These are phyloP conservation scores for Prionailurus viverrinus DNA, from an alignment of 2,113 vertebrate genomes.

Conservation along the genomic window DNA sequence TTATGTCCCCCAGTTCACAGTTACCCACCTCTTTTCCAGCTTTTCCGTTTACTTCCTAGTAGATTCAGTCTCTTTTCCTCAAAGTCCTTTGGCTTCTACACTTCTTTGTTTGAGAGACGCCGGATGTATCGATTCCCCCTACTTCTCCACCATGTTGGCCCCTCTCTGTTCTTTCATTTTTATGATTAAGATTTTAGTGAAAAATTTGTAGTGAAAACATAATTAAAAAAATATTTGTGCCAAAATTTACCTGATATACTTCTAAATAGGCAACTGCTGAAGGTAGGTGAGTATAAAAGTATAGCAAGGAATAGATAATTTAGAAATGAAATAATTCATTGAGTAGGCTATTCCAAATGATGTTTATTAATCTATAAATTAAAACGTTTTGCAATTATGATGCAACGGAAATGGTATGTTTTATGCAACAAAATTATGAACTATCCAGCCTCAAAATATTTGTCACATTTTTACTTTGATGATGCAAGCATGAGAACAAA, in stretches of 20 bases:
- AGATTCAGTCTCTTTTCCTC: too few species aligned
- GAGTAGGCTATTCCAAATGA: background rate
- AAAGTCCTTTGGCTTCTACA: too few species aligned
- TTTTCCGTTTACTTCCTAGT: too few species aligned
- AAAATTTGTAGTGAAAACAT: background rate
- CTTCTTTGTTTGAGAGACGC: too few species aligned
- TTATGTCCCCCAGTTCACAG: too few species aligned
- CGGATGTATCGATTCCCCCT: too few species aligned
- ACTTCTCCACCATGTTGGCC: too few species aligned
- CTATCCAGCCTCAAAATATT: background rate
- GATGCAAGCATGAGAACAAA: background rate
- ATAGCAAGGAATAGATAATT: background rate
- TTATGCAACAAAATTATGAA: background rate
- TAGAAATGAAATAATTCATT: background rate
- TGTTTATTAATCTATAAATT: background rate
- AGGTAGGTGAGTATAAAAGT: background rate
- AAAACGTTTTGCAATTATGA: background rate
- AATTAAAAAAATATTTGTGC: background rate
- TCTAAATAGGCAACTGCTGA: background rate
- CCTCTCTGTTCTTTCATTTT: background rate
- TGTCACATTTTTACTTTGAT: background rate
- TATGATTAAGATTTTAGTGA: background rate
- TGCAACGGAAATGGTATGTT: background rate
- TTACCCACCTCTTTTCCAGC: too few species aligned
- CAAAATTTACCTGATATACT: background rate